Evolutionary conservation across 2,797 vertebrate species (phyloP).

Genomic region (Acanthurus lineatus): DNA sequence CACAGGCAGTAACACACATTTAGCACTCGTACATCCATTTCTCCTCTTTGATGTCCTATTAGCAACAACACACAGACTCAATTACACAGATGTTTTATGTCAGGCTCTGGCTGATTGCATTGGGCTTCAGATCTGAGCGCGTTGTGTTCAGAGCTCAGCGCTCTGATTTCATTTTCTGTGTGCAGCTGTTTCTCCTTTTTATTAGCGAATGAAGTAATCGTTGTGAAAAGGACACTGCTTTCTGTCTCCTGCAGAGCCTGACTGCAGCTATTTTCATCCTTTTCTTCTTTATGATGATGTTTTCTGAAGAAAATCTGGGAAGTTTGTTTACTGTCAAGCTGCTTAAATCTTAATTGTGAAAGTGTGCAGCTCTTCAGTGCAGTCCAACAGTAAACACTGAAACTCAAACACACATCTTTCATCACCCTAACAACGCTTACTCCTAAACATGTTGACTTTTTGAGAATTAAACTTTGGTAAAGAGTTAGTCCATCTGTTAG

Average conservation of each 20-base stretch:
- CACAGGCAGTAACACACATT: not conserved
- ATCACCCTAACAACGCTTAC: not conserved
- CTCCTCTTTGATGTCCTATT: constrained; percentile 12
- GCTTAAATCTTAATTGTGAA: not conserved
- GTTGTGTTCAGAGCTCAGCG: constrained; percentile 17
- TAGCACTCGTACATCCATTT: not conserved
- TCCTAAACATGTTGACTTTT: not conserved
- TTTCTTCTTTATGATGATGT: not conserved
- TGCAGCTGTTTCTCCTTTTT: constrained; percentile 64
- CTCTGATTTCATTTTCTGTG: constrained; percentile 48
- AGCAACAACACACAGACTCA: constrained; percentile 5
- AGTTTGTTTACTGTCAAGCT: not conserved
- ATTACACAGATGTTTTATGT: constrained; percentile 46
- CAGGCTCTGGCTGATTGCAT: constrained; percentile 40
- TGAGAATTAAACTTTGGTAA: not conserved
- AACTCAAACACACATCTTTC: not conserved
- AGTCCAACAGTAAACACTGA: not conserved
- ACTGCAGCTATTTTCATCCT: not conserved
- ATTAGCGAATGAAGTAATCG: constrained; percentile 43
- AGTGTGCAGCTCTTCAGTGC: not conserved
- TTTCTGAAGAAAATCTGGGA: not conserved
- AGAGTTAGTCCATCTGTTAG: too few species aligned
- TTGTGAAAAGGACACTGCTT: constrained; percentile 18
- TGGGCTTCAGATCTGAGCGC: constrained; percentile 54
- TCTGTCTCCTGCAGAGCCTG: not conserved